phyloP scores from a whole-genome alignment of 2,888 invertebrate genomes.

The Xestia xanthographa region DNA sequence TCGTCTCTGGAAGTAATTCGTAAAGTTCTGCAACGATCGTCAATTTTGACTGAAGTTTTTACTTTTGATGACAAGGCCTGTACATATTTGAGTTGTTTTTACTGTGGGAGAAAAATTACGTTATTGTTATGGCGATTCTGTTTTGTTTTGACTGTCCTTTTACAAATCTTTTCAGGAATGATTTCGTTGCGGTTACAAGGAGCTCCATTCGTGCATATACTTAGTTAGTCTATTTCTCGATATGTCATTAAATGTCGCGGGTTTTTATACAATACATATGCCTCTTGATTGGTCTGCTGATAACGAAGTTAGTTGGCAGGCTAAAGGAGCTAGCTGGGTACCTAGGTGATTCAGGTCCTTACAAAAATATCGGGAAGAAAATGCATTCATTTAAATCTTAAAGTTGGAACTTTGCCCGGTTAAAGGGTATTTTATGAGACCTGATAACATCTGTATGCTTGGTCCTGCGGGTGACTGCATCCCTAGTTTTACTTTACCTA shows the following conservation, averaged over 20 bases:
- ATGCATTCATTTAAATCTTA: slow-evolving; percentile 34
- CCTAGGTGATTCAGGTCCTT: background rate
- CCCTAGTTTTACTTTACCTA: background rate
- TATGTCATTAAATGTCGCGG: background rate
- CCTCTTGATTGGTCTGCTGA: background rate
- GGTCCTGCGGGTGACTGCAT: background rate
- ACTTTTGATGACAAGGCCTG: slow-evolving; percentile 42
- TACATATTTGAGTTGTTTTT: slow-evolving; percentile 29
- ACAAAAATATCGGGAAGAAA: slow-evolving; percentile 26
- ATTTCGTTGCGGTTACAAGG: background rate
- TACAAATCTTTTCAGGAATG: background rate
- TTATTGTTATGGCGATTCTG: background rate
- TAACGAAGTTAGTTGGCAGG: background rate
- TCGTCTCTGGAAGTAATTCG: slow-evolving; percentile 53
- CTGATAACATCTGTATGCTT: slow-evolving; percentile 26
- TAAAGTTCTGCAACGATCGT: slow-evolving; percentile 53
- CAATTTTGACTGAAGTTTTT: slow-evolving; percentile 51
- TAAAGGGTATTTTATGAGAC: slow-evolving; percentile 27
- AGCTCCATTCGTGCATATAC: background rate
- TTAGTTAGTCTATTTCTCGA: background rate
- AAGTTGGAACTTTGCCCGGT: slow-evolving; percentile 38
- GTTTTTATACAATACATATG: background rate
- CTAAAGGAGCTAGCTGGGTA: background rate
- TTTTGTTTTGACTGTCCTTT: slow-evolving; percentile 1
- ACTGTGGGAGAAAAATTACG: background rate